phyloP scores from a whole-genome alignment of 1,140 invertebrate species.

The Lordiphosa stackelbergi region DNA sequence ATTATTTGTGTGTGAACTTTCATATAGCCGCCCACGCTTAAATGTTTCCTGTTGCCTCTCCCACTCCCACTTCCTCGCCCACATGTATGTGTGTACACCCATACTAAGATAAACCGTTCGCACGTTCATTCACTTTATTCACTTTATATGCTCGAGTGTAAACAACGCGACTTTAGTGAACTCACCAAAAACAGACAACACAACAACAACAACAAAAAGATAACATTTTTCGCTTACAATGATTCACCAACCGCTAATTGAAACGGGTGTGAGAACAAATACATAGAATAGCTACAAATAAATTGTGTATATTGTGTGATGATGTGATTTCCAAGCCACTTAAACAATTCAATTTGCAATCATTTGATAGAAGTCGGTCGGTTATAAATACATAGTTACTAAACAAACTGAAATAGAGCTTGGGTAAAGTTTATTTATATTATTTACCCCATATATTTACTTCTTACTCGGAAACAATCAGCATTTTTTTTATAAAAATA shows the following conservation, averaged over 20 bases:
- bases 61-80: too few relatives aligned
- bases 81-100: neutral
- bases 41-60: conserved; percentile 9
- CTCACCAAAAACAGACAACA: conserved; percentile 7
- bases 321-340: conserved; percentile 36
- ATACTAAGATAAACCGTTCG: conserved; percentile 26
- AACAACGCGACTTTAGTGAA: conserved; percentile 25
- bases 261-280: conserved; percentile 16
- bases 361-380: too few relatives aligned
- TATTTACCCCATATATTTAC: too few relatives aligned
- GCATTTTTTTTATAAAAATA: too few relatives aligned
- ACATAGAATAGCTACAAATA: conserved; percentile 10
- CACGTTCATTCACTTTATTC: conserved; percentile 45
- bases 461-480: too few relatives aligned
- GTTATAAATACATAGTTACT: too few relatives aligned
- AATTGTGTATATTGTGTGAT: conserved; percentile 21
- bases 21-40: conserved; percentile 22
- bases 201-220: conserved; percentile 20
- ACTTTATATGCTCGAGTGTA: conserved; percentile 16
- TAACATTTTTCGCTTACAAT: conserved; percentile 33
- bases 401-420: too few relatives aligned
- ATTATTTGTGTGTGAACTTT: conserved; percentile 29
- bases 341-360: conserved; percentile 31
- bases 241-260: conserved; percentile 47
- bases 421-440: too few relatives aligned